phyloP scores from a whole-genome alignment of 1,140 invertebrate species.

The Pantala flavescens region DNA sequence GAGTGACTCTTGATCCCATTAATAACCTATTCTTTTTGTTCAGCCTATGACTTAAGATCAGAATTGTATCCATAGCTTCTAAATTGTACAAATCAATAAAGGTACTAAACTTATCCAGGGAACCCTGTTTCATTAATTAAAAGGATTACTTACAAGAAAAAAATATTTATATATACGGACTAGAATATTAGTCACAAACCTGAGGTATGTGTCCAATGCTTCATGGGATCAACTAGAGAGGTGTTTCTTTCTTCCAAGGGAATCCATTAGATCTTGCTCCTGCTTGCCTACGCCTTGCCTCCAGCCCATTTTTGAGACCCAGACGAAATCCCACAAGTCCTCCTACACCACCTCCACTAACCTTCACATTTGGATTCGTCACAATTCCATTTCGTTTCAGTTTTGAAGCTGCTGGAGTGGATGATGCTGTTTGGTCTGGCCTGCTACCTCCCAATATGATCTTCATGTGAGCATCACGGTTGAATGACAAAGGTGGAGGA shows the following conservation, averaged over 20 bases:
- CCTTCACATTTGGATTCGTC: constrained; percentile 77
- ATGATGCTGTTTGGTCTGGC: neutral
- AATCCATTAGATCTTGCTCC: constrained; percentile 49
- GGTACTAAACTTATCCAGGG: too few species aligned
- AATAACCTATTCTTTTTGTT: too few species aligned
- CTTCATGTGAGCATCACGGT: constrained; percentile 78
- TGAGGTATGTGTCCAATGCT: neutral
- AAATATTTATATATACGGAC: too few species aligned
- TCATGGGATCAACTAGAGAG: constrained; percentile 33
- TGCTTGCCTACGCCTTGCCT: constrained; percentile 33
- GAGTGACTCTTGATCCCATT: too few species aligned
- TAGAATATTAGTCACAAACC: neutral
- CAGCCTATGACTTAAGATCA: too few species aligned
- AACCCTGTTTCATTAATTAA: too few species aligned
- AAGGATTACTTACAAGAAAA: too few species aligned
- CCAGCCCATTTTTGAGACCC: constrained; percentile 37
- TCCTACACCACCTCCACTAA: constrained; percentile 56
- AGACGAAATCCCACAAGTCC: constrained; percentile 50
- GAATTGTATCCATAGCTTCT: too few species aligned
- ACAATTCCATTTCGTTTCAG: constrained; percentile 79
- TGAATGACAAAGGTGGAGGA: constrained; percentile 51
- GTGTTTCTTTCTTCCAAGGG: constrained; percentile 63
- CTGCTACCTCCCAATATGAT: constrained; percentile 67
- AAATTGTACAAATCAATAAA: too few species aligned
- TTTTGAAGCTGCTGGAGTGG: constrained; percentile 42